Evolutionary conservation across 1,140 invertebrate genomes (phyloP), one percentile per base, ranked within the genome.

Genomic region (Neotoxoptera formosana): DNA sequence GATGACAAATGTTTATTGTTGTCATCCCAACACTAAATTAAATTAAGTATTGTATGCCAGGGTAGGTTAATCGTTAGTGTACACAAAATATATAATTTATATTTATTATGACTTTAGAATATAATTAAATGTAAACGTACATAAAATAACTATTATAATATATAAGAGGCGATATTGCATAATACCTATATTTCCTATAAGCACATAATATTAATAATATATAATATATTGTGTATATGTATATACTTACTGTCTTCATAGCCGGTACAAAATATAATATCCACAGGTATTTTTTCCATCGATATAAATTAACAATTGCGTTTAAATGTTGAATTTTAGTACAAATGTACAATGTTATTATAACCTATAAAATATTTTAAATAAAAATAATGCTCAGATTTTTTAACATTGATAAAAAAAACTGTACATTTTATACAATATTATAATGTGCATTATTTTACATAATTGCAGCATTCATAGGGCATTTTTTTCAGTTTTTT

Each of bases 1-100:
- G 60, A 76, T 76, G n/a, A n/a, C 30, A 76, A 76, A 76, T 76
- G 60, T 76, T n/a, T 76, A 76, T 76, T 76, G 60, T 76, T 17
- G n/a, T 76, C 60, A 76, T 76, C 60, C n/a, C 60, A 17, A 76
- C n/a, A 76, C 60, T 34, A 34, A 76, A n/a, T 76, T 1, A 76
- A 76, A n/a, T 76, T 34, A 34, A 76, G 60, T 76, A 76, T n/a
- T 34, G 60, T 17, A 17, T 34, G n/a, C 41, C 41, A 2, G 60
- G 60, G 4, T 67, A 67, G 60, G 60, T n/a, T n/a, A n/a, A n/a
- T n/a, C n/a, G n/a, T n/a, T 76, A n/a, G 21, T 53, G 51, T n/a
- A 76, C 60, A 76, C 60, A 76, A 76, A 76, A 76, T 76, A 23
- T 53, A 67, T 67, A 67, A 67, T 30, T 67, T 67, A 14, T 67